Conservation (phyloP, 2,888 invertebrate species). For the Chironomus riparius region DNA sequence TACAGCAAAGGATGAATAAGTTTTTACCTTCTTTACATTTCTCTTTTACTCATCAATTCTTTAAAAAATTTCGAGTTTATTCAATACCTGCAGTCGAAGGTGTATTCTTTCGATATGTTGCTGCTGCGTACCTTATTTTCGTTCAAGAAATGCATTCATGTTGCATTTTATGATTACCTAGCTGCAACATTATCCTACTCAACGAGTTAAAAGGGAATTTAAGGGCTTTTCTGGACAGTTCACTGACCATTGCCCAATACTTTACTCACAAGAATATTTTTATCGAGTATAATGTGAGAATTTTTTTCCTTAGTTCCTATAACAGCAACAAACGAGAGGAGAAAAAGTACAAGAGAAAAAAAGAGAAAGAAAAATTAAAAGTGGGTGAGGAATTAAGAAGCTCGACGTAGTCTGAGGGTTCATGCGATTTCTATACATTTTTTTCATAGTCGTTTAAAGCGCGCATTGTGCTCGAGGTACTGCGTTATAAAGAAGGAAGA, state of each 20-base stretch:
- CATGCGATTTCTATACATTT: background rate
- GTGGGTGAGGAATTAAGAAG: background rate
- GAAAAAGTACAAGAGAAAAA: too few relatives aligned
- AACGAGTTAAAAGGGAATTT: slow-evolving; percentile 24
- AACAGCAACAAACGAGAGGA: too few relatives aligned
- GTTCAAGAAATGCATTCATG: background rate
- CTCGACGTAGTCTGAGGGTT: background rate
- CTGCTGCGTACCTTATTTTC: background rate
- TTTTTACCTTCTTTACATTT: background rate
- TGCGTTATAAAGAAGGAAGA: background rate
- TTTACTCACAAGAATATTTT: too few relatives aligned
- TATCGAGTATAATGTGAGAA: too few relatives aligned
- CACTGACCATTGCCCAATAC: background rate
- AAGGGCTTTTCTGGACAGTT: slow-evolving; percentile 10
- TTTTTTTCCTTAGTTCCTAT: too few relatives aligned
- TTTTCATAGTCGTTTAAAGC: background rate
- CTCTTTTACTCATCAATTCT: background rate
- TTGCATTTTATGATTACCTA: slow-evolving; percentile 19
- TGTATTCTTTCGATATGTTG: too few relatives aligned
- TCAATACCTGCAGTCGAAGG: background rate
- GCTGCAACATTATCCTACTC: slow-evolving; percentile 15
- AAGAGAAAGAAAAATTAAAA: background rate
- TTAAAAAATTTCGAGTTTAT: background rate
- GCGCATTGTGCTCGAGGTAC: background rate
- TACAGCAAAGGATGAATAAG: background rate